A percentile compares a stretch with the other conserved stretches of the same genome.
Evolutionary conservation across 2,113 vertebrate species (phyloP).

Genomic region (Ahaetulla prasina): DNA sequence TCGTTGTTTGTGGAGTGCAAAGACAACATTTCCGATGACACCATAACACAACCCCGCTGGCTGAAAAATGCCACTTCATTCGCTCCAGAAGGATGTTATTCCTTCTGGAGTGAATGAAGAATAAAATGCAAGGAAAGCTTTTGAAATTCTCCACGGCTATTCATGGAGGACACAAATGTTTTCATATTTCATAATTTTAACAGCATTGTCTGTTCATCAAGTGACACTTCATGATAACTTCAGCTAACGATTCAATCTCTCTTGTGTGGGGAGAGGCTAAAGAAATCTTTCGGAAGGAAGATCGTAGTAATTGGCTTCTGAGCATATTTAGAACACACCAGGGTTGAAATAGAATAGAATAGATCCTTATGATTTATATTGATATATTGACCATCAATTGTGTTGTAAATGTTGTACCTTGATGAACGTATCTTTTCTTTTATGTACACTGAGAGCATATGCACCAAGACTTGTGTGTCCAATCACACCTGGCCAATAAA

Average conservation of each 20-base stretch:
- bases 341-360: no score
- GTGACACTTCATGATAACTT: not conserved
- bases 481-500: no score
- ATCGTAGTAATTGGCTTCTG: not conserved
- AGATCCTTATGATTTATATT: no score
- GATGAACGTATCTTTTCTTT: no score
- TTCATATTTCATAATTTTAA: not conserved
- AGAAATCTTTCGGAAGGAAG: not conserved
- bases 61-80: not conserved
- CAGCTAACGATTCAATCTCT: not conserved
- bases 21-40: not conserved
- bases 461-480: no score
- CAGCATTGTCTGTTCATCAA: not conserved
- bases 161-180: not conserved
- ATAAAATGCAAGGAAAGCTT: not conserved
- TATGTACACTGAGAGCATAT: no score
- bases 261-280: not conserved
- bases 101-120: no score
- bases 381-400: no score
- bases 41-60: not conserved
- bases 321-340: not conserved
- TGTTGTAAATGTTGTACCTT: no score
- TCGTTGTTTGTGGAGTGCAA: not conserved
- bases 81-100: no score
- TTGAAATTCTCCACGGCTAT: not conserved